Evolutionary conservation across 2,113 vertebrate genomes (phyloP).

Genomic region (Numenius arquata): DNA sequence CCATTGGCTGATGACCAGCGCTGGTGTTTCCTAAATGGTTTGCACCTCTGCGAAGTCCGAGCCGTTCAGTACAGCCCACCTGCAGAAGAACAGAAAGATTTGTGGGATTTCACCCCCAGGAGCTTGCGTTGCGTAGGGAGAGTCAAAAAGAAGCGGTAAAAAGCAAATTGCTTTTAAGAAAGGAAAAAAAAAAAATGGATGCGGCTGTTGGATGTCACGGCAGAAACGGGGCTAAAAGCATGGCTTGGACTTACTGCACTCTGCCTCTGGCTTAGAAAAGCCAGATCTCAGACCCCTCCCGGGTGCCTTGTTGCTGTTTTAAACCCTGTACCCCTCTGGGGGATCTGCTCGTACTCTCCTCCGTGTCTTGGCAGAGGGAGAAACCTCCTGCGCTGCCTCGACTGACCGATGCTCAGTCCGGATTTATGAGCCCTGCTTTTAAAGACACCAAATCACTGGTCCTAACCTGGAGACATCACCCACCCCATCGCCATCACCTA

Average conservation of each 20-base stretch:
- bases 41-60: not conserved
- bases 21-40: not conserved
- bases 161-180: not conserved
- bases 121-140: not conserved
- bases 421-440: not conserved
- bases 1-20: not conserved
- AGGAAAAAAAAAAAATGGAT: not conserved
- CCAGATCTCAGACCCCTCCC: not conserved
- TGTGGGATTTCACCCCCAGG: accelerated
- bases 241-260: not conserved
- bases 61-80: not conserved
- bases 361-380: not conserved
- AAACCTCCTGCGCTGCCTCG: not conserved
- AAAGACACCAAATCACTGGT: not conserved
- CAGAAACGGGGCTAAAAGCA: not conserved
- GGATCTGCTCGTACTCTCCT: not conserved
- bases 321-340: accelerated
- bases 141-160: not conserved
- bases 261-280: not conserved
- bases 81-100: not conserved
- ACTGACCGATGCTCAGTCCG: not conserved
- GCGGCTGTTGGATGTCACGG: not conserved
- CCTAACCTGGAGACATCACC: not conserved
- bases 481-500: not conserved
- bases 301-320: not conserved